These are phyloP conservation scores for Eulemur coronatus DNA, from an alignment of 2,797 vertebrate genomes.

Conservation along the genomic window DNA sequence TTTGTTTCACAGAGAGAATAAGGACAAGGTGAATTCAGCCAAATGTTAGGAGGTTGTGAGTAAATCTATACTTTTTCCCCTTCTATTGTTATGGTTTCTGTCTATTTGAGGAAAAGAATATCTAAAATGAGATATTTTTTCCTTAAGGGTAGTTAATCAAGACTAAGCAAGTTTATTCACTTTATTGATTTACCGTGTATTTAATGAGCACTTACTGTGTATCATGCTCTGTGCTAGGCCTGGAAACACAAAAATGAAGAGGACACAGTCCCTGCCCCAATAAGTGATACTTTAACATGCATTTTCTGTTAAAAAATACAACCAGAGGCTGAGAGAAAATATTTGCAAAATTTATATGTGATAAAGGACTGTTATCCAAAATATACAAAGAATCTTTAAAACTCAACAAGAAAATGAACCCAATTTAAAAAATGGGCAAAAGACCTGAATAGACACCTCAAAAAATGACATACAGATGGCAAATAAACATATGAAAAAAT, in stretches of 20 bases:
- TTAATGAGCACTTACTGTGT: neutral
- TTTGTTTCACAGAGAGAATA: conserved; percentile 26
- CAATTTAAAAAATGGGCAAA: neutral
- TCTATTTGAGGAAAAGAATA: neutral
- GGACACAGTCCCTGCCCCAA: neutral
- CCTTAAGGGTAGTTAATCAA: neutral
- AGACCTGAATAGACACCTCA: neutral
- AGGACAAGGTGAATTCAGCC: neutral
- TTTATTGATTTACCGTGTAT: neutral
- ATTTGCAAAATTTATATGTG: neutral
- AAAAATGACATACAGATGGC: neutral
- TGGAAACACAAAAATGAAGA: neutral
- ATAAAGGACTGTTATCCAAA: neutral
- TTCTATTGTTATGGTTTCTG: neutral
- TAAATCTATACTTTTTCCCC: neutral
- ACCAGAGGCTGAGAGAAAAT: neutral
- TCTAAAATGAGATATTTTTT: neutral
- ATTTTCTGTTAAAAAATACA: neutral
- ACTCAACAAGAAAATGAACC: neutral
- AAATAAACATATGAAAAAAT: neutral
- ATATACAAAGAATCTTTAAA: neutral
- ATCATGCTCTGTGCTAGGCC: neutral
- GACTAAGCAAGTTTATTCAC: neutral
- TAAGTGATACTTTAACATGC: neutral
- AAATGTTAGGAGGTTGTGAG: neutral